phyloP scores from a whole-genome alignment of 2,888 invertebrate species.

The Gnatocerus cornutus region DNA sequence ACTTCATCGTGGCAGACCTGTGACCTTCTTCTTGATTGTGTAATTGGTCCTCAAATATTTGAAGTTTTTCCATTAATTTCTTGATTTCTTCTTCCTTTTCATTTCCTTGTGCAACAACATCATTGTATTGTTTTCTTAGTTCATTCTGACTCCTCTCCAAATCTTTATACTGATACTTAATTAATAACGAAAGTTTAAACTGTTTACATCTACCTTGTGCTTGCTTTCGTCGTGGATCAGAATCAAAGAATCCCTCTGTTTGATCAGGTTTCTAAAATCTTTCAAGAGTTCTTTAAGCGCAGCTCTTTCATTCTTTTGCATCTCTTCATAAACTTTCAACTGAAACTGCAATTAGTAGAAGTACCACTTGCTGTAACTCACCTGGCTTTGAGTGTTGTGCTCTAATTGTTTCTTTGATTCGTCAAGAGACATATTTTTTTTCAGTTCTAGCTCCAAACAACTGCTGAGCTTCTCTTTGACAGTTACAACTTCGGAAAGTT shows the following conservation, averaged over 20 bases:
- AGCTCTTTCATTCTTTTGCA: conserved; percentile 63
- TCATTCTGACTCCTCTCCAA: conserved; percentile 20
- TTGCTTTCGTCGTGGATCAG: conserved; percentile 55
- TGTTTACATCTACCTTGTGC: conserved; percentile 54
- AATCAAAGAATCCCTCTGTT: conserved; percentile 60
- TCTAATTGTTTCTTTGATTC: conserved; percentile 62
- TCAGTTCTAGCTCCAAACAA: conserved; percentile 62
- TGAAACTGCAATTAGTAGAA: conserved; percentile 41
- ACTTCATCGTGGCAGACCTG: conserved; percentile 48
- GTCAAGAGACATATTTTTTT: conserved; percentile 61
- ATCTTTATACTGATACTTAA: conserved; percentile 41
- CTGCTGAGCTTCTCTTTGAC: conserved; percentile 64
- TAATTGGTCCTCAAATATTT: conserved; percentile 45
- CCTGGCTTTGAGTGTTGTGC: conserved; percentile 53
- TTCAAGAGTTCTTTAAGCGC: conserved; percentile 61
- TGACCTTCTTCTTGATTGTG: conserved; percentile 52
- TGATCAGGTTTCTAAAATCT: conserved; percentile 59
- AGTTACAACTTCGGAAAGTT: conserved; percentile 64
- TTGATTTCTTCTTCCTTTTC: conserved; percentile 42
- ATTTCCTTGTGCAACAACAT: neutral
- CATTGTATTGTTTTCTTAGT: conserved; percentile 18
- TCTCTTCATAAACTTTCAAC: conserved; percentile 63
- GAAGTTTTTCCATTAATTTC: conserved; percentile 44
- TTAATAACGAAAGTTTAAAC: too few species aligned
- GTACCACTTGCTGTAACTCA: too few species aligned